Percentiles rank a stretch among this genome's conserved stretches.
phyloP scores from a whole-genome alignment of 2,888 invertebrate species.

The Norana najaformis region DNA sequence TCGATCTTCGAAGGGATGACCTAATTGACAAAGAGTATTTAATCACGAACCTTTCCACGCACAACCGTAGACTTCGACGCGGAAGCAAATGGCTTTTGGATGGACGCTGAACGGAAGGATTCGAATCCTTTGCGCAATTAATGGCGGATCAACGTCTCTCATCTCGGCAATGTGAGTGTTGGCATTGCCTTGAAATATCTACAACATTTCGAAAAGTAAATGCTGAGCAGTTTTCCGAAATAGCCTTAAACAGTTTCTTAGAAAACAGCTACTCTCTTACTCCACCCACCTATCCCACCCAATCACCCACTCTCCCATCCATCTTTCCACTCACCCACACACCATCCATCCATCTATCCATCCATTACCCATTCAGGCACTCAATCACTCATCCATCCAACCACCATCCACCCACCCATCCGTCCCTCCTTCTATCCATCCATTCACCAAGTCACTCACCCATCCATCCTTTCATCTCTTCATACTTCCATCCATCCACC shows the following conservation, averaged over 20 bases:
- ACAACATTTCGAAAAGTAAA: background rate
- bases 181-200: conserved; percentile 25
- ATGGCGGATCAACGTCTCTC: background rate
- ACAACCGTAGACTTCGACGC: conserved; percentile 87
- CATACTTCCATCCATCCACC: background rate
- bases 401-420: background rate
- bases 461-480: background rate
- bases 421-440: background rate
- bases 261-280: background rate
- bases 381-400: background rate
- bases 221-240: too few species aligned
- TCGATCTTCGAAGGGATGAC: background rate
- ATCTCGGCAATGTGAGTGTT: conserved; percentile 20
- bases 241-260: background rate
- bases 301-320: background rate
- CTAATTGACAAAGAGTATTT: background rate
- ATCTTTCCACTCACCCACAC: background rate
- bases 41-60: conserved; percentile 69
- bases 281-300: background rate
- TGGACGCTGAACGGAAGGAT: conserved; percentile 83
- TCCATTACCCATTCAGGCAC: background rate
- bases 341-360: background rate
- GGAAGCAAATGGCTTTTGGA: conserved; percentile 84
- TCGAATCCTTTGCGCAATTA: conserved; percentile 55
- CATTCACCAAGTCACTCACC: background rate